phyloP scores from a whole-genome alignment of 2,797 vertebrate genomes.

The Xiphophorus birchmanni region DNA sequence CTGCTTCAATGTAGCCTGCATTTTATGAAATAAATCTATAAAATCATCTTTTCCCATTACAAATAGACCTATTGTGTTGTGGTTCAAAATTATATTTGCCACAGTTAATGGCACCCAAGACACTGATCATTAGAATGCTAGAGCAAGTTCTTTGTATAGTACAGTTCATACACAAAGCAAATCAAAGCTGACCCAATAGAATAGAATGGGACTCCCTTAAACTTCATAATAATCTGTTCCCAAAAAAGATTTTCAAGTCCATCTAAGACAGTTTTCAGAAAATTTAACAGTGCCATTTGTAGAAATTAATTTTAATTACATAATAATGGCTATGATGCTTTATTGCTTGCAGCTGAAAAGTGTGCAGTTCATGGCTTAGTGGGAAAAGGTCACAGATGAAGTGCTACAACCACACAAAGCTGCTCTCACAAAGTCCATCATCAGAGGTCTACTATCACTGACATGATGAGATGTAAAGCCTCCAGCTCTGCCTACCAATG shows the following conservation, averaged over 20 bases:
- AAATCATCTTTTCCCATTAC: not conserved
- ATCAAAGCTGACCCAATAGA: constrained; percentile 37
- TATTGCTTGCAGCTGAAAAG: constrained; percentile 70
- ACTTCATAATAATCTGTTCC: constrained; percentile 62
- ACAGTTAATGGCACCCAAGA: not conserved
- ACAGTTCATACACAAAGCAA: not conserved
- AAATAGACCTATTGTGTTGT: not conserved
- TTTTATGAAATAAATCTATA: not conserved
- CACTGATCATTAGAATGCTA: not conserved
- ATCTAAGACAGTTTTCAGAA: constrained; percentile 60
- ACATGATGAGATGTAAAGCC: constrained; percentile 32
- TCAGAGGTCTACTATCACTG: constrained; percentile 38
- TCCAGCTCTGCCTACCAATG: constrained; percentile 23
- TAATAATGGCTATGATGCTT: constrained; percentile 74
- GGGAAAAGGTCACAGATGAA: constrained; percentile 46
- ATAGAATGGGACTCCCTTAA: constrained; percentile 67
- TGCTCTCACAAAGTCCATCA: constrained; percentile 33
- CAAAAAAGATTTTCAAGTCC: constrained; percentile 74
- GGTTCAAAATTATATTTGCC: not conserved
- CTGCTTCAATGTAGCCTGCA: not conserved
- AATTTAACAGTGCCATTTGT: constrained; percentile 74
- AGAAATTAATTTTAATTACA: constrained; percentile 80
- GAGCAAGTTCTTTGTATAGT: not conserved
- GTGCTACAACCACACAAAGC: constrained; percentile 48
- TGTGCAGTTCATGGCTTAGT: constrained; percentile 36